Evolutionary conservation across 2,888 invertebrate species (phyloP), one percentile per base, ranked within the genome.

Genomic region (Ormia ochracea): DNA sequence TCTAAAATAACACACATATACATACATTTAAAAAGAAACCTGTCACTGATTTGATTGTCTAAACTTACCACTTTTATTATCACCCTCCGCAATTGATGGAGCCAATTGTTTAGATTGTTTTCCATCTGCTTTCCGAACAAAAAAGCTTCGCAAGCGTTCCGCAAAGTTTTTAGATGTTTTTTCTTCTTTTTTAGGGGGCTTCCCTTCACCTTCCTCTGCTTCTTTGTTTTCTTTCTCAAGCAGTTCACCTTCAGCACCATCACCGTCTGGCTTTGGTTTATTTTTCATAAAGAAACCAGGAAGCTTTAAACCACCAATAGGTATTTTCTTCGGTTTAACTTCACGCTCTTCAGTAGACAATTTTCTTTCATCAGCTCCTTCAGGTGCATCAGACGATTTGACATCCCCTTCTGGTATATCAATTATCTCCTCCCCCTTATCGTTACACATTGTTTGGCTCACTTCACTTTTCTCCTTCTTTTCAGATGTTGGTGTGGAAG

Each of bases 231-330:
- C 90, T 75, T 90, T 90, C 66, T 91, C 90, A 10, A 90, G 83
- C 14, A 90, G 87, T 78, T 91, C 91, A 38, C 90, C 90, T 82
- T 91, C 89, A 56, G 90, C 90, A 19, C 89, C 90, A 66, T 90
- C 90, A 31, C 88, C 93, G 93, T 95, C 89, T 91, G 92, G 83
- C 92, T 93, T 88, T 81, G 95, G 94, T 83, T 94, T 94, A 87
- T 93, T 93, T 84, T 94, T 93, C 78, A 93, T 94, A 85, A 95
- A 95, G 90, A 95, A 96, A 14, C 95, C 95, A 4, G 96, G 96
- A 93, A 96, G 94, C 90, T 95, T 95, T 82, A 96, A 94, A n/a
- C 95, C 96, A 59, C 95, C 96, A 85, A 95, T 96, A 4, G 96
- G 96, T 84, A 95, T 95, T 88, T 95, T 95, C 88, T 94, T 94